Percentiles rank a stretch among this genome's conserved stretches.
Conservation (phyloP, 1,140 invertebrate genomes). For the Papilio polytes region DNA sequence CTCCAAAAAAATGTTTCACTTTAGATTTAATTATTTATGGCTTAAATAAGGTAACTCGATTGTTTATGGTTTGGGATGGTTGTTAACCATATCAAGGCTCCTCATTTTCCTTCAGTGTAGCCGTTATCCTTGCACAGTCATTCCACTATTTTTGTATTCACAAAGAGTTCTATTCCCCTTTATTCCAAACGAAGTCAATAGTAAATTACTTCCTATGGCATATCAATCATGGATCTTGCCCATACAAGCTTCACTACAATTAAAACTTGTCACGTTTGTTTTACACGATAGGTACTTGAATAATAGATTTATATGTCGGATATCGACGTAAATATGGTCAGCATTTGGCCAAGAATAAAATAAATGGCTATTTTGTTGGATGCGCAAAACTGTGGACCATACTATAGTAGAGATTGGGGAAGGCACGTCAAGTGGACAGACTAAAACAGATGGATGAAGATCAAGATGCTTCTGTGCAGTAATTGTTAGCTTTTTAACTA, state of each 20-base stretch:
- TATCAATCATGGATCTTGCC: background rate
- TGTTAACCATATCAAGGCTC: background rate
- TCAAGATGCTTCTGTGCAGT: too few species aligned
- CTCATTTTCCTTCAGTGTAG: background rate
- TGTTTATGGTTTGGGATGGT: too few species aligned
- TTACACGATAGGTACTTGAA: background rate
- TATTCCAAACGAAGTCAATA: slow-evolving; percentile 6
- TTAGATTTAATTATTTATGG: too few species aligned
- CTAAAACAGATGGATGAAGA: too few species aligned
- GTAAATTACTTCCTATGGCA: slow-evolving; percentile 2
- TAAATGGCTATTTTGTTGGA: background rate
- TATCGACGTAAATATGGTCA: background rate
- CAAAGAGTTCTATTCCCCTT: background rate
- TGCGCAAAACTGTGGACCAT: too few species aligned
- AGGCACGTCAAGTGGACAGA: too few species aligned
- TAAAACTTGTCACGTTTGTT: slow-evolving; percentile 12
- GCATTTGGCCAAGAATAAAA: background rate
- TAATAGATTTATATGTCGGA: background rate
- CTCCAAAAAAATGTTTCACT: too few species aligned
- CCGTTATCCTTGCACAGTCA: background rate
- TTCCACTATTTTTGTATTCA: background rate
- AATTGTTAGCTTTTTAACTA: too few species aligned
- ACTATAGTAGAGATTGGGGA: too few species aligned
- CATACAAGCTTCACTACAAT: background rate
- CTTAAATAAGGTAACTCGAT: too few species aligned